Conservation (phyloP, 1,140 invertebrate genomes). For the Pseudobourletiella spinata region DNA sequence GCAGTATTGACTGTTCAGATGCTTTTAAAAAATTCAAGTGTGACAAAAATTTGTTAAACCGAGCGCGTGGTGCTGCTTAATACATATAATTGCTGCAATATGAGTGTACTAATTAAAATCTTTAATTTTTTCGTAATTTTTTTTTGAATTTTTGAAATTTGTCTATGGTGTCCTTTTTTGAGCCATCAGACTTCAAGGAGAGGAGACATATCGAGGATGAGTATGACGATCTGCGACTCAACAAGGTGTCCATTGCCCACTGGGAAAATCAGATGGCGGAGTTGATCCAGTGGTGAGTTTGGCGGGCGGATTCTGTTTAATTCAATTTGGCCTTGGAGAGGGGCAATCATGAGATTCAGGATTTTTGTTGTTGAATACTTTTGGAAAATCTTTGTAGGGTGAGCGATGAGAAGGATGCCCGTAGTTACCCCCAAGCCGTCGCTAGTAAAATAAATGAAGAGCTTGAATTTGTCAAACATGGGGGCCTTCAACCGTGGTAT, state of each 20-base stretch:
- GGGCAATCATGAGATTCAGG: too few species aligned
- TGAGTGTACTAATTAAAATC: too few species aligned
- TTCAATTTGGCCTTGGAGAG: too few species aligned
- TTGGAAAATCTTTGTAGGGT: slow-evolving; percentile 52
- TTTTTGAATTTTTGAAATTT: too few species aligned
- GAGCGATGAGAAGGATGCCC: slow-evolving; percentile 93
- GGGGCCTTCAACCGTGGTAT: slow-evolving; percentile 49
- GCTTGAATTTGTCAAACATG: slow-evolving; percentile 85
- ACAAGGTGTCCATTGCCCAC: slow-evolving; percentile 78
- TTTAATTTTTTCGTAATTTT: too few species aligned
- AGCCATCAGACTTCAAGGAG: slow-evolving; percentile 67
- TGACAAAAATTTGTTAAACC: too few species aligned
- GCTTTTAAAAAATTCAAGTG: too few species aligned
- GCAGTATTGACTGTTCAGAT: too few species aligned
- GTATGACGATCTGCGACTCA: slow-evolving; percentile 69
- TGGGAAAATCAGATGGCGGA: slow-evolving; percentile 87
- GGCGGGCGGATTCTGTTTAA: too few species aligned
- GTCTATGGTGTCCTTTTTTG: too few species aligned
- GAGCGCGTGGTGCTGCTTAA: too few species aligned
- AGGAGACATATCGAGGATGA: slow-evolving; percentile 69
- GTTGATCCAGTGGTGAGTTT: slow-evolving; percentile 81
- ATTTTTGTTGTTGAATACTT: not conserved
- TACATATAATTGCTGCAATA: too few species aligned
- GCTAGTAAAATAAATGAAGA: slow-evolving; percentile 98
- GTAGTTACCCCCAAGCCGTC: slow-evolving; percentile 87